Percentiles rank a stretch among this genome's conserved stretches.
phyloP scores from a whole-genome alignment of 1,140 invertebrate genomes.

The Grapholita molesta region DNA sequence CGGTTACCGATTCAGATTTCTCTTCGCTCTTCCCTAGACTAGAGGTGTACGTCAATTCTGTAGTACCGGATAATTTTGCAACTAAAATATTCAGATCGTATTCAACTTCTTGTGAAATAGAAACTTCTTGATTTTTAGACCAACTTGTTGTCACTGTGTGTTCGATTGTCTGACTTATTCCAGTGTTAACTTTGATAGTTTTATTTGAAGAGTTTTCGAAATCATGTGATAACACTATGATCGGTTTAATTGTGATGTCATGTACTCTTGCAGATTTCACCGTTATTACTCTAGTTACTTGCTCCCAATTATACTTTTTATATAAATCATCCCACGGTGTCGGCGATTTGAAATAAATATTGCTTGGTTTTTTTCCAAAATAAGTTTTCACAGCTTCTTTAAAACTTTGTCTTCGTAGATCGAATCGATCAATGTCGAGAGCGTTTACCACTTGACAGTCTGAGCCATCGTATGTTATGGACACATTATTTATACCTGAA shows the following conservation, averaged over 20 bases:
- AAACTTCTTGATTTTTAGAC: conserved; percentile 39
- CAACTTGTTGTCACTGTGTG: conserved; percentile 52
- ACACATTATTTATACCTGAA: background rate
- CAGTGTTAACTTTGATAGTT: conserved; percentile 58
- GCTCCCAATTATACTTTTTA: background rate
- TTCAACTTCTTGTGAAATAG: conserved; percentile 42
- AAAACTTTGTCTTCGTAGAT: background rate
- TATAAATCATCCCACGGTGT: conserved; percentile 1
- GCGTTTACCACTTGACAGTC: background rate
- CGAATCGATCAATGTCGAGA: background rate
- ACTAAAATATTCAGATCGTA: conserved; percentile 28
- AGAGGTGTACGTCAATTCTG: conserved; percentile 34
- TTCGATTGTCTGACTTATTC: conserved; percentile 53
- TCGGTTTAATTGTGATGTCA: conserved; percentile 30
- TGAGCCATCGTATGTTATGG: background rate
- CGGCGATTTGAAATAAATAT: conserved; percentile 1
- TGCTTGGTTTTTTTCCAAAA: conserved; percentile 1
- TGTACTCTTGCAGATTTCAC: conserved; percentile 52
- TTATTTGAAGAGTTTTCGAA: conserved; percentile 54
- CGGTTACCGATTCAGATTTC: conserved; percentile 45
- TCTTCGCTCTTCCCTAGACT: conserved; percentile 51
- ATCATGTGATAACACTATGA: conserved; percentile 45
- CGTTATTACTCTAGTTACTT: conserved; percentile 28
- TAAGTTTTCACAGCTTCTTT: background rate
- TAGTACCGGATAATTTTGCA: conserved; percentile 26